phyloP scores from a whole-genome alignment of 1,140 invertebrate species.

The Yoshiicerus persimilis region DNA sequence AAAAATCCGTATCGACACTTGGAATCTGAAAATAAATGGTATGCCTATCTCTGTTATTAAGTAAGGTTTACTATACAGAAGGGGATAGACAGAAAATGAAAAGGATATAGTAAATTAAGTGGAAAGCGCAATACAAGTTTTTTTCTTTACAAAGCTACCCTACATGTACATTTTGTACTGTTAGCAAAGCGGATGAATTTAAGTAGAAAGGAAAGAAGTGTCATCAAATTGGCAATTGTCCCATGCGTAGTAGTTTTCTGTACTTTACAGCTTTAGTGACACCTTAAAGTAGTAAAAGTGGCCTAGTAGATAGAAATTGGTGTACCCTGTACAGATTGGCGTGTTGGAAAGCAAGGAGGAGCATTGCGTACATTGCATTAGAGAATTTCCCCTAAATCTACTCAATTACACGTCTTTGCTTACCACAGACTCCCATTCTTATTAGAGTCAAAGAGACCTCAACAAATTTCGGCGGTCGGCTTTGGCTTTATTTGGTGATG shows the following conservation, averaged over 20 bases:
- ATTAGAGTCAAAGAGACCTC: constrained; percentile 16
- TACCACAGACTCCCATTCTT: constrained; percentile 6
- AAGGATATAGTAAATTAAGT: no score
- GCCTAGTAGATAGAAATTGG: no score
- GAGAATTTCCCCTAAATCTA: neutral
- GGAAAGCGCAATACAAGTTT: no score
- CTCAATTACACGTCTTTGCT: constrained; percentile 7
- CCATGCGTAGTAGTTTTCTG: neutral
- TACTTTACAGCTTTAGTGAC: neutral
- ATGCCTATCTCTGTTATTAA: no score
- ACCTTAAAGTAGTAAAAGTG: neutral
- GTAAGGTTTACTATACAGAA: no score
- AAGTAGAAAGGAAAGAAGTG: neutral
- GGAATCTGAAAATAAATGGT: neutral
- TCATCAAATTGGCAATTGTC: neutral
- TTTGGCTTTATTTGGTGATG: neutral
- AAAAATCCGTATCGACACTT: neutral
- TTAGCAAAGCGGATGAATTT: neutral
- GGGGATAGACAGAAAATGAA: no score
- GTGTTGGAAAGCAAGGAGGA: neutral
- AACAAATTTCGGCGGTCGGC: neutral
- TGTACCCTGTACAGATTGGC: no score
- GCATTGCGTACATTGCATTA: neutral
- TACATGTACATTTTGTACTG: neutral
- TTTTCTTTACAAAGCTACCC: neutral